Evolutionary conservation across 2,888 invertebrate species (phyloP).

Genomic region (Chrysina gloriosa): DNA sequence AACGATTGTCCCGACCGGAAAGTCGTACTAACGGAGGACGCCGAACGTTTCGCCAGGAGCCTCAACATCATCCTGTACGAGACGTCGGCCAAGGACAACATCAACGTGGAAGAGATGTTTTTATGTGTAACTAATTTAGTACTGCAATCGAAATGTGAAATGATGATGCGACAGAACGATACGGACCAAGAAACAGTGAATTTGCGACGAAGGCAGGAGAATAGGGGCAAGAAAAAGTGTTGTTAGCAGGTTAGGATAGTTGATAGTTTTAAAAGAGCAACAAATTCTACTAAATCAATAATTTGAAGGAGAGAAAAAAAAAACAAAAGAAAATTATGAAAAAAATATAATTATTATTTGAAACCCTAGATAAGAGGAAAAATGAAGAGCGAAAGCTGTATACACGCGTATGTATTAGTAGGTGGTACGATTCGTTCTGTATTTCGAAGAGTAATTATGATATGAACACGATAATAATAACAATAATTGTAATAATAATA

Average conservation of each 20-base stretch:
- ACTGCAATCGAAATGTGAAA: conserved; percentile 84
- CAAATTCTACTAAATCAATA: conserved; percentile 9
- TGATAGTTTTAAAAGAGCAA: conserved; percentile 24
- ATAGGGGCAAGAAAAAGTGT: conserved; percentile 72
- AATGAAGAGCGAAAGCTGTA: too few species aligned
- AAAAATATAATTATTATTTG: background rate
- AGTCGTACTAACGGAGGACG: conserved; percentile 97
- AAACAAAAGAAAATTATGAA: background rate
- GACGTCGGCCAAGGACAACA: conserved; percentile 98
- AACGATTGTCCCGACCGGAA: conserved; percentile 95
- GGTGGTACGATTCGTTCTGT: too few species aligned
- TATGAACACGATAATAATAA: too few species aligned
- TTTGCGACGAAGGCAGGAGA: conserved; percentile 74
- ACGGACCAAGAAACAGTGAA: conserved; percentile 80
- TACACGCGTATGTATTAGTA: too few species aligned
- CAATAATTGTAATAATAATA: background rate
- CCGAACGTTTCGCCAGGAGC: conserved; percentile 95
- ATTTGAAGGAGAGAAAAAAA: background rate
- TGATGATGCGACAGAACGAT: conserved; percentile 78
- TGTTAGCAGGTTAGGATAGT: conserved; percentile 60
- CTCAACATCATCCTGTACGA: conserved; percentile 98
- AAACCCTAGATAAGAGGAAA: too few species aligned
- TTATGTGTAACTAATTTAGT: conserved; percentile 82
- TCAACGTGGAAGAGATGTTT: conserved; percentile 98
- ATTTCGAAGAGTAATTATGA: too few species aligned